Conservation (phyloP, 1,140 invertebrate species). For the Drosophila auraria region DNA sequence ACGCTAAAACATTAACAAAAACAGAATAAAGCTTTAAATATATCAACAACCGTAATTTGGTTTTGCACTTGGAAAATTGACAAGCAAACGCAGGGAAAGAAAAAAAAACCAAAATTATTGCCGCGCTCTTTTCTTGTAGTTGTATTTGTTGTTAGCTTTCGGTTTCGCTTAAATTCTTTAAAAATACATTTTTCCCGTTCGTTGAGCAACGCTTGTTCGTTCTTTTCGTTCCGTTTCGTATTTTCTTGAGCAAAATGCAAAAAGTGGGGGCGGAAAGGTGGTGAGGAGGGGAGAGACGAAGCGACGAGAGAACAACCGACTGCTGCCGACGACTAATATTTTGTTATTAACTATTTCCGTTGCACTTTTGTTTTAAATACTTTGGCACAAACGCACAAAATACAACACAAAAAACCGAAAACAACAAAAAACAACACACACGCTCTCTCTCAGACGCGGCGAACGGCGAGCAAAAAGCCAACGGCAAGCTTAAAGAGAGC, state of each 20-base stretch:
- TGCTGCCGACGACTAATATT: slow-evolving; percentile 55
- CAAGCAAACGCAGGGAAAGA: not conserved
- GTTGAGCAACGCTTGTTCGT: slow-evolving; percentile 28
- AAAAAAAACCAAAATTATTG: slow-evolving; percentile 8
- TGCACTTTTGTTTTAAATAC: slow-evolving; percentile 66
- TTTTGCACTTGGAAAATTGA: slow-evolving; percentile 51
- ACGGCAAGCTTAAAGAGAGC: slow-evolving; percentile 8
- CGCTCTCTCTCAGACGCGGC: slow-evolving; percentile 9
- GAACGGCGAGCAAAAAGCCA: slow-evolving; percentile 12
- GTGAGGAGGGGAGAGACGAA: slow-evolving; percentile 4
- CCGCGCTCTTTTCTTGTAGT: slow-evolving; percentile 12
- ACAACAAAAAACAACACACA: slow-evolving; percentile 41
- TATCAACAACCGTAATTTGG: slow-evolving; percentile 38
- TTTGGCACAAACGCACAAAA: slow-evolving; percentile 45
- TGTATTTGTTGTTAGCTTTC: slow-evolving; percentile 10
- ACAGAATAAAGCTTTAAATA: slow-evolving; percentile 14
- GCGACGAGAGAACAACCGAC: slow-evolving; percentile 34
- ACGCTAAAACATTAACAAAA: slow-evolving; percentile 31
- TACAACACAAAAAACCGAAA: slow-evolving; percentile 34
- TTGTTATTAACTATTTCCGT: slow-evolving; percentile 66
- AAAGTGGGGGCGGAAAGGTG: not conserved
- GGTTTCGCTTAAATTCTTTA: slow-evolving; percentile 33
- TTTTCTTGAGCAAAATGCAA: slow-evolving; percentile 23
- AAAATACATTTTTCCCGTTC: slow-evolving; percentile 48
- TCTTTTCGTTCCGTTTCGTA: slow-evolving; percentile 4